Evolutionary conservation across 2,797 vertebrate species (phyloP).

Genomic region (Pelochelys cantorii): DNA sequence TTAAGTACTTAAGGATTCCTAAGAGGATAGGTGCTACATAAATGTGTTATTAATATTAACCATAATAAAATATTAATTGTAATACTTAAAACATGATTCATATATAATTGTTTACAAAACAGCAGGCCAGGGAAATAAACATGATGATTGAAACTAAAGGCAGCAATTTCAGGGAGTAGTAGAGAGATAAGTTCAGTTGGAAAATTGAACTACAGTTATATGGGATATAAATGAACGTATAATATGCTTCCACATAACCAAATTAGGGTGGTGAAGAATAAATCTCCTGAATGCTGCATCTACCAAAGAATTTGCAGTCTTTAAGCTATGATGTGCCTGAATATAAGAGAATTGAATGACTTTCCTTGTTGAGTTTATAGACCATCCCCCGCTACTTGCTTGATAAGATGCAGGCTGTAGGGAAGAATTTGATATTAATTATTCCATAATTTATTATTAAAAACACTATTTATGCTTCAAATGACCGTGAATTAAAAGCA

Average conservation of each 20-base stretch:
- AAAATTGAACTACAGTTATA: background rate
- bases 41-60: background rate
- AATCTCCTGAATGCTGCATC: background rate
- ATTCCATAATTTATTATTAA: background rate
- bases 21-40: accelerated
- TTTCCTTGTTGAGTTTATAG: background rate
- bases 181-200: background rate
- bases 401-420: background rate
- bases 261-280: background rate
- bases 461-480: background rate
- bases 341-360: background rate
- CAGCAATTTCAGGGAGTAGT: background rate
- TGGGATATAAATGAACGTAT: background rate
- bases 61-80: background rate
- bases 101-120: background rate
- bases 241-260: background rate
- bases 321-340: background rate
- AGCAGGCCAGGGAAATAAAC: background rate
- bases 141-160: background rate
- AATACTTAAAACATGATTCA: background rate
- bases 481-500: background rate
- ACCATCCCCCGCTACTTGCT: background rate
- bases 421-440: background rate
- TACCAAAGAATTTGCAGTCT: background rate
- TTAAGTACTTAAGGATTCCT: background rate